phyloP scores from a whole-genome alignment of 2,888 invertebrate species.

The Epiblema foenella region DNA sequence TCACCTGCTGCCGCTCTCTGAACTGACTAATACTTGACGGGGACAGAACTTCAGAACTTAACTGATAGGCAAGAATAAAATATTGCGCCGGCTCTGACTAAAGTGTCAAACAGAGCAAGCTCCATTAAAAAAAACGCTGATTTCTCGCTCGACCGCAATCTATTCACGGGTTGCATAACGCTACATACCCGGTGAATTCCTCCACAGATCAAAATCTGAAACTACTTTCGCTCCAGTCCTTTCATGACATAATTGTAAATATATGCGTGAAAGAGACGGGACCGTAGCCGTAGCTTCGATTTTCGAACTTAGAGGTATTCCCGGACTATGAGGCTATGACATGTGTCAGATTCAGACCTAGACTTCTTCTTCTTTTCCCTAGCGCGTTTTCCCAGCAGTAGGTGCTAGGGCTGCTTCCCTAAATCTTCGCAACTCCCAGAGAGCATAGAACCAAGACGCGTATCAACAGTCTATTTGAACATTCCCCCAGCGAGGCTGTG shows the following conservation, averaged over 20 bases:
- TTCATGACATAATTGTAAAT: not conserved
- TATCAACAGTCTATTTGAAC: not conserved
- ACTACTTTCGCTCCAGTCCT: not conserved
- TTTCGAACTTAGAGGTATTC: not conserved
- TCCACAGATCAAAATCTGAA: conserved; percentile 3
- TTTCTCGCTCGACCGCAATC: not conserved
- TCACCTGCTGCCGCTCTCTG: conserved; percentile 39
- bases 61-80: conserved; percentile 6
- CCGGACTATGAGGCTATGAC: conserved; percentile 1
- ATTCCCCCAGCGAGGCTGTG: not conserved
- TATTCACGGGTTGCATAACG: not conserved
- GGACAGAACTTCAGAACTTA: conserved; percentile 11
- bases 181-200: not conserved
- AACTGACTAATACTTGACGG: conserved; percentile 35
- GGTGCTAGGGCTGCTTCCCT: conserved; percentile 43
- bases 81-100: conserved; percentile 3
- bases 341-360: conserved; percentile 20
- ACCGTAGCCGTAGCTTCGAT: not conserved
- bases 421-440: conserved; percentile 40
- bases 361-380: conserved; percentile 38
- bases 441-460: conserved; percentile 43
- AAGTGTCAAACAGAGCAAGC: not conserved
- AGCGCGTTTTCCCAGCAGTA: conserved; percentile 30
- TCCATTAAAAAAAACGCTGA: not conserved
- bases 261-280: not conserved